These are phyloP conservation scores for Lepidostoma basale DNA, from an alignment of 1,140 invertebrate species.

Conservation along the genomic window DNA sequence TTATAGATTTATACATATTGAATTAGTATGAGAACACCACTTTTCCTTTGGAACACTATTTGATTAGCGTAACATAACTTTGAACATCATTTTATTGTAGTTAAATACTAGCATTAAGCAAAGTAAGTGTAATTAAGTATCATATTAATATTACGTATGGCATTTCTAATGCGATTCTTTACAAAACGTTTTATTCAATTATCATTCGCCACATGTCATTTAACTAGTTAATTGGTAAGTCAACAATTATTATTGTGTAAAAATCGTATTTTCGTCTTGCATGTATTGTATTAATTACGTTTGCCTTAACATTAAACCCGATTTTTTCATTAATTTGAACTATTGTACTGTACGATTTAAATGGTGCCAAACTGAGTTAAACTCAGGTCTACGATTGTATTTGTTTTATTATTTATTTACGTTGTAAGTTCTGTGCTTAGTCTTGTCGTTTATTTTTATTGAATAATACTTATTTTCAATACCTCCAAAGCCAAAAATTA, in stretches of 20 bases:
- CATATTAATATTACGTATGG: too few species aligned
- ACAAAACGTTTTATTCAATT: constrained; percentile 2
- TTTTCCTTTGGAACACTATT: constrained; percentile 35
- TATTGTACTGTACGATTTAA: constrained; percentile 14
- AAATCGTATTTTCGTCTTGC: background rate
- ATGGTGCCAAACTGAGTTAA: constrained; percentile 30
- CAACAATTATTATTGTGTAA: constrained; percentile 16
- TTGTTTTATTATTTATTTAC: background rate
- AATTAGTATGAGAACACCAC: constrained; percentile 43
- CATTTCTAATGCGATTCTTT: constrained; percentile 23
- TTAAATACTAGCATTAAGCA: constrained; percentile 22
- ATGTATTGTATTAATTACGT: background rate
- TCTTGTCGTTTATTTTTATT: too few species aligned
- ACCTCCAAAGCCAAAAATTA: too few species aligned
- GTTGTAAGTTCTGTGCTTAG: too few species aligned
- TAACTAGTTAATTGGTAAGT: constrained; percentile 5
- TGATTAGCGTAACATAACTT: constrained; percentile 6
- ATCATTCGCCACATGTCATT: constrained; percentile 27
- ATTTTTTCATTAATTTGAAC: constrained; percentile 3
- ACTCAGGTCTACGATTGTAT: constrained; percentile 15
- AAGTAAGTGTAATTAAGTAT: constrained; percentile 10
- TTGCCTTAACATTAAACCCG: constrained; percentile 2
- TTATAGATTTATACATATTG: constrained; percentile 44
- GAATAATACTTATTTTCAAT: too few species aligned
- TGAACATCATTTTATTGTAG: constrained; percentile 30